These are phyloP conservation scores for Arothron firmamentum DNA, from an alignment of 2,113 vertebrate genomes.

Conservation along the genomic window DNA sequence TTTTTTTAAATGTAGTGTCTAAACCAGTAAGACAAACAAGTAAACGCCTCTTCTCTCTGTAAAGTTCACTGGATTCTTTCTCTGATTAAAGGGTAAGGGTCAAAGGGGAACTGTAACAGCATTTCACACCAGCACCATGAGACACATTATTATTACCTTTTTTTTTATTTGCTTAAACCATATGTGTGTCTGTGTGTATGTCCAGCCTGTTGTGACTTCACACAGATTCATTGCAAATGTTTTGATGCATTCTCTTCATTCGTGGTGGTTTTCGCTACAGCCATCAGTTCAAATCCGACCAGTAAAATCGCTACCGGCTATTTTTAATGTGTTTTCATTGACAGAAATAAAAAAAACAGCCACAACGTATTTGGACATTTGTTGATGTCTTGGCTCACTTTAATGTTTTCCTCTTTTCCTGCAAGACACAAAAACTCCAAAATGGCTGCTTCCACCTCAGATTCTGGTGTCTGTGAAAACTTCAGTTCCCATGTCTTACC, in stretches of 20 bases:
- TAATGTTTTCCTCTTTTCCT: slow-evolving; percentile 52
- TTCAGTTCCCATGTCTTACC: slow-evolving; percentile 45
- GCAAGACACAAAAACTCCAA: slow-evolving; percentile 63
- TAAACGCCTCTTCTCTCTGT: slow-evolving; percentile 52
- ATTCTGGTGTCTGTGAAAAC: slow-evolving; percentile 50
- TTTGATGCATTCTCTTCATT: slow-evolving; percentile 65
- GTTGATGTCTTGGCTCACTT: slow-evolving; percentile 55
- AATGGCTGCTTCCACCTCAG: slow-evolving; percentile 44
- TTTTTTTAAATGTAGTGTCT: slow-evolving; percentile 66
- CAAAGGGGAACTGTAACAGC: slow-evolving; percentile 50
- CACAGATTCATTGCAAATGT: slow-evolving; percentile 60
- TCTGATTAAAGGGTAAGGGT: slow-evolving; percentile 45
- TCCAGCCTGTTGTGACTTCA: slow-evolving; percentile 42
- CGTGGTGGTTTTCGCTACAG: slow-evolving; percentile 61
- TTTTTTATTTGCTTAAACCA: neutral
- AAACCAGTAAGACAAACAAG: slow-evolving; percentile 77
- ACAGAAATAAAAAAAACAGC: slow-evolving; percentile 72
- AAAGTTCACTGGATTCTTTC: slow-evolving; percentile 56
- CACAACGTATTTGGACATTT: slow-evolving; percentile 65
- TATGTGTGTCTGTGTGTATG: slow-evolving; percentile 19
- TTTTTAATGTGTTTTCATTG: slow-evolving; percentile 72
- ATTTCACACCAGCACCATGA: slow-evolving; percentile 60
- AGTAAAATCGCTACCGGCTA: slow-evolving; percentile 47
- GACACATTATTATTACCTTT: slow-evolving; percentile 21
- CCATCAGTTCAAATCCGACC: slow-evolving; percentile 61